These are phyloP conservation scores for Samia ricini DNA, from an alignment of 1,140 invertebrate species.

Conservation along the genomic window DNA sequence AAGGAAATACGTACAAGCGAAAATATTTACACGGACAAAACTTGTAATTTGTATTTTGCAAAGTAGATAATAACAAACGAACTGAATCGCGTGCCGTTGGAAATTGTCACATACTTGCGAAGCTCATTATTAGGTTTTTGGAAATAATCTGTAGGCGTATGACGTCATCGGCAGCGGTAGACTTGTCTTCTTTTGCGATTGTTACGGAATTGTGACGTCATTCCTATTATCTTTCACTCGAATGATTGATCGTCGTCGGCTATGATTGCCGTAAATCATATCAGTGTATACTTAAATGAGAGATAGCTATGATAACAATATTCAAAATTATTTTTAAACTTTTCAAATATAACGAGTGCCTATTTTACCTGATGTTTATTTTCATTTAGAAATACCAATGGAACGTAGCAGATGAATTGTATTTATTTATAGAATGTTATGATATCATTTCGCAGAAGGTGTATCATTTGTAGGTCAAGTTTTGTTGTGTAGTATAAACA, in stretches of 20 bases:
- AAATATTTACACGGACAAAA: background rate
- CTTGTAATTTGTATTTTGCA: background rate
- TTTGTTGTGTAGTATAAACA: background rate
- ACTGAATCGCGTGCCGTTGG: background rate
- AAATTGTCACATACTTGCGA: background rate
- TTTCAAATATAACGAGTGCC: background rate
- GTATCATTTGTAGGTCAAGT: background rate
- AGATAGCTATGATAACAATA: background rate
- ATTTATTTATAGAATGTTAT: background rate
- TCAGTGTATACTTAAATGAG: background rate
- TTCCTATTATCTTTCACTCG: background rate
- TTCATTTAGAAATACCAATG: background rate
- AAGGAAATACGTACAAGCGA: background rate
- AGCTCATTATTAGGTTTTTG: background rate
- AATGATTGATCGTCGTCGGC: background rate
- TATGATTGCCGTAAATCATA: background rate
- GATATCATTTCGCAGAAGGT: background rate
- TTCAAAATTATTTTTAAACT: background rate
- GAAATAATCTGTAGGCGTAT: constrained; percentile 22
- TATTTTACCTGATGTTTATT: background rate
- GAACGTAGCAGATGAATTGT: background rate
- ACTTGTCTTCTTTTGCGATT: constrained; percentile 9
- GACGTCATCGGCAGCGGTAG: constrained; percentile 33
- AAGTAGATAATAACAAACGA: background rate
- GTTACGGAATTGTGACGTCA: constrained; percentile 3